Evolutionary conservation across 2,888 invertebrate genomes (phyloP), one percentile per base, ranked within the genome.

Genomic region (Bembecia ichneumoniformis): DNA sequence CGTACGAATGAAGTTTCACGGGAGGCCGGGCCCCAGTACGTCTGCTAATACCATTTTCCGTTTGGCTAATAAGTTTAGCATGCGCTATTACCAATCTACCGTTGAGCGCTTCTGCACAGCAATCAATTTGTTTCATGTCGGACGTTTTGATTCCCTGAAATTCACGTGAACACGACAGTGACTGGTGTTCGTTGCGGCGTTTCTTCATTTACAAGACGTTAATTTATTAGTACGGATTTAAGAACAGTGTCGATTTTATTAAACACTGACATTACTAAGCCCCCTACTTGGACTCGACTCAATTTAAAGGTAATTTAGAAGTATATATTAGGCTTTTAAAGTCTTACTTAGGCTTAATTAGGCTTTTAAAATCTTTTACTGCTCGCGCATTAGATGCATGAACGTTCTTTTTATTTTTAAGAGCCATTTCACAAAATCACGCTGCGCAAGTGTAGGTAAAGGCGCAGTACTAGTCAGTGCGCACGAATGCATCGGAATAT

Each of bases 51-150:
- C 77, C 78, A 83, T 87, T 87, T 87, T 83, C 83, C 84, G 82
- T 82, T 82, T 77, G 75, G 74, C 77, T 87, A 86, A 87, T 87
- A 82, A 84, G 86, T 82, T 87, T 87, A 86, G 82, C 83, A 81
- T 81, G 74, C 77, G 71, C 82, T 84, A 87, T 86, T 86, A 86
- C 81, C 86, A 87, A 86, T 87, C 81, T 77, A 69, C 74, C 71
- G 77, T 71, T 71, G 74, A 72, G 69, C 73, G 71, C 74, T 71
- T 70, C 74, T 75, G 76, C 75, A 69, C 68, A 54, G 55, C 86
- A 84, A 87, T 87, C 83, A 86, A 86, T 84, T 82, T 78, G 81
- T 77, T 82, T 78, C 74, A 77, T 74, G 74, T 81, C 72, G 79
- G 74, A 77, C 78, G 78, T 80, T 83, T 81, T 80, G 82, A 84